Evolutionary conservation across 2,113 vertebrate species (phyloP), one percentile per base, ranked within the genome.

Genomic region (Edolisoma coerulescens): DNA sequence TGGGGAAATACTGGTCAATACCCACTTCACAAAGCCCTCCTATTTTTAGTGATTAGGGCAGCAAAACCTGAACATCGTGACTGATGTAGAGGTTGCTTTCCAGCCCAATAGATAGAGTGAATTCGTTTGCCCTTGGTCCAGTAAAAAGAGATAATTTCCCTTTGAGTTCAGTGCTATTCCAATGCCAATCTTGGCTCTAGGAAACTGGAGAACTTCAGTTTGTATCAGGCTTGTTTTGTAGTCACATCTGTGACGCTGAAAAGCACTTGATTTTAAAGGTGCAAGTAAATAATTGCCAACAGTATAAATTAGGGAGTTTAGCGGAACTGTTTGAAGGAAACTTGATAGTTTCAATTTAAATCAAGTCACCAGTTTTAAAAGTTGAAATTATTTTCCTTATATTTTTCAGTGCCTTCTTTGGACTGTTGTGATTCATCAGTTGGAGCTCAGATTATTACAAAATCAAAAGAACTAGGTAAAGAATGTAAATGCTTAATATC

Each of bases 401-500:
- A 80, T 96, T 90, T 98, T 98, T 94, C 98, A 98, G 98, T 98
- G 95, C 98, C 98, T 96, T 98, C 98, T 96, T 97, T 98, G 97
- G 99, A 99, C 79, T 97, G 98, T 96, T 98, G 98, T 94, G 99
- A 99, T 93, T 98, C 99, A 91, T 98, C 98, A 82, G 92, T 99
- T 87, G 98, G 98, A 97, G 98, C 98, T 91, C 99, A 99, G 93
- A 98, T 98, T 88, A 96, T 99, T 96, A 97, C 98, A 95, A 99
- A 99, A 98, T 98, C 98, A 80, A 99, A 98, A 98, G 99, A 99
- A 95, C 98, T 99, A 95, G 99, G 99, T 99, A 98, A 98, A 97
- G 64, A 79, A 86, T 64, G 41, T 61, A 93, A 97, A 84, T 93
- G 44, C 68, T 95, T 91, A 65, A 78, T 90, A 27, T 54, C 47